Base-by-base conservation (phyloP, 2,113 vertebrate genomes). In the Cynopterus brachyotis region DNA sequence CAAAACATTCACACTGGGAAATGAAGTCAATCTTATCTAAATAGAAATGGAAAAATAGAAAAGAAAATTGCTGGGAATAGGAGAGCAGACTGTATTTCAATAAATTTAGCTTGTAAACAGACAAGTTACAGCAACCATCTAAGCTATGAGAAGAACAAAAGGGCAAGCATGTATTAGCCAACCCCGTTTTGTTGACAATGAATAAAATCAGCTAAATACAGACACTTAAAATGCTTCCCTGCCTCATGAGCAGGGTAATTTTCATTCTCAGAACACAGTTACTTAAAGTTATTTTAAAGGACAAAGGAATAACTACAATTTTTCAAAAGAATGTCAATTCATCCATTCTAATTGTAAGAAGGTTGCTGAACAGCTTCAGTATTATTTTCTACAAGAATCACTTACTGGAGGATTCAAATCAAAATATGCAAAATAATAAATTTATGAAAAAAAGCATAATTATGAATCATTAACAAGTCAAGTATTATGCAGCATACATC, bases 351-450 rank as follows among this genome's bases (percentile, higher is more conserved):
- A 47, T 6, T 76, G 26, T 6, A 94, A 4, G 12, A 67, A 84
- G 35, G 13, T 3, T 60, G 32, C n/a, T 12, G 8, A 37, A 70
- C 2, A 50, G 50, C 42, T 75, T 91, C 12, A 72, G 66, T 57
- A 69, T 59, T 84, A 60, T 76, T 91, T 95, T 82, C 83, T 92
- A 85, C 67, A 70, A 80, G 19, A 86, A 87, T 79, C 40, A 37
- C 6, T 67, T 19, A 40, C 3, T 37, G 15, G 5, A 87, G 5
- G 6, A 64, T 57, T 66, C 40, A 75, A 57, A 50, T n/a, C 16
- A 70, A 94, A 81, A 11, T 70, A 67, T 13, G 24, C 6, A 97
- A 79, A 94, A 90, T 81, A 88, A 72, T 35, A 90, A 79, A 92
- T 62, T 57, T 83, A 53, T 30, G 15, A 20, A 20, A 4, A 79